Base-by-base conservation (phyloP, 2,888 invertebrate genomes). In the Griposia aprilina region DNA sequence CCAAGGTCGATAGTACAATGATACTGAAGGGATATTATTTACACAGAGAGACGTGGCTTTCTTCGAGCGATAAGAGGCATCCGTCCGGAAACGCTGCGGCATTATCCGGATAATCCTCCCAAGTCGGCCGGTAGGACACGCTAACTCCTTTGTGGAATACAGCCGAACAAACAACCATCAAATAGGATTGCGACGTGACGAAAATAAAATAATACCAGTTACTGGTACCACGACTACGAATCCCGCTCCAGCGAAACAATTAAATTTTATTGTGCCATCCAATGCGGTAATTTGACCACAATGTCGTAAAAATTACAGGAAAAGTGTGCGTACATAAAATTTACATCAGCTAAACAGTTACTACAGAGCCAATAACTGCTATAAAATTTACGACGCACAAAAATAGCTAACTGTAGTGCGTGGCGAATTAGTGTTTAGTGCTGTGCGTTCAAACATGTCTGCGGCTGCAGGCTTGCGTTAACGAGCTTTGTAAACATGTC, bases 71-170 rank as follows among this genome's bases (percentile, higher is more conserved):
- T 93, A 93, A 91, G 92, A 88, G 87, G 92, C 90, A 91, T 92
- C 91, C 91, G 90, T 89, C 41, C 89, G 90, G 90, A 90, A 92
- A 91, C 91, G 92, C 90, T 84, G 85, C 83, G 89, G 91, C 88
- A 93, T 94, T 93, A 95, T 94, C 94, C 93, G 94, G 94, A 94
- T 95, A 90, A 95, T 94, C 94, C 93, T 84, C 90, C 91, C 92
- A 91, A 93, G 92, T 94, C 92, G 93, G 80, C 90, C 89, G 90
- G 87, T 91, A 88, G 89, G 88, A 88, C 90, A 88, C 89, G 90
- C 88, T 88, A 89, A 88, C 90, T 90, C 90, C 91, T 91, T 92
- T 90, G 90, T 88, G 78, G 89, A 91, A 87, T 89, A 87, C 86
- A 87, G 84, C 90, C 87, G 88, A 85, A 86, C 89, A 90, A 90